Evolutionary conservation across 2,888 invertebrate species (phyloP).

Genomic region (Psylliodes chrysocephalus): DNA sequence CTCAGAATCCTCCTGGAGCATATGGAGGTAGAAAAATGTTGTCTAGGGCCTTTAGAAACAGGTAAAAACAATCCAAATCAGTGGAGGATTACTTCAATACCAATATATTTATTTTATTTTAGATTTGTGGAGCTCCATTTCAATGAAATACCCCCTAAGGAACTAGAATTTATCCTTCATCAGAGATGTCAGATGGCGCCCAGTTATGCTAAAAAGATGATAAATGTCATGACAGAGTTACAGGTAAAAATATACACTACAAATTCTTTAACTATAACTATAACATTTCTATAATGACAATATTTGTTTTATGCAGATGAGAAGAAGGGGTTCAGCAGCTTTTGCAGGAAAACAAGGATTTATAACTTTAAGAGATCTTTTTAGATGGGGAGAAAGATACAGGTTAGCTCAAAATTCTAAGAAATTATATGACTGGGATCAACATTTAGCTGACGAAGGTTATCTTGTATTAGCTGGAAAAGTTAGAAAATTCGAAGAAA

Average conservation of each 20-base stretch:
- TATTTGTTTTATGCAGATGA: conserved; percentile 65
- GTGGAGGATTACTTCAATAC: too few relatives aligned
- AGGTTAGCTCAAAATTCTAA: conserved; percentile 74
- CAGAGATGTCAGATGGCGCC: conserved; percentile 87
- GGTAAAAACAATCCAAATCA: conserved; percentile 14
- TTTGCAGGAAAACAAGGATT: conserved; percentile 93
- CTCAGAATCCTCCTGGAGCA: conserved; percentile 96
- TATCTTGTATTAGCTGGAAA: conserved; percentile 93
- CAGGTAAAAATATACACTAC: conserved; percentile 69
- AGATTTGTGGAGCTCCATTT: conserved; percentile 95
- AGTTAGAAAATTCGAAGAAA: conserved; percentile 87
- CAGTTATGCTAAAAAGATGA: conserved; percentile 90
- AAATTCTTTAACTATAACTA: too few relatives aligned
- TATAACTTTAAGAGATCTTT: conserved; percentile 94
- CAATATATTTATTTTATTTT: background rate
- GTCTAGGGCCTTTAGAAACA: conserved; percentile 94
- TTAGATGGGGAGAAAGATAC: conserved; percentile 97
- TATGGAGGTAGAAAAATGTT: conserved; percentile 97
- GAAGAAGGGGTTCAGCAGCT: conserved; percentile 85
- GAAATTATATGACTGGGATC: conserved; percentile 92
- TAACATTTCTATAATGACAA: too few relatives aligned
- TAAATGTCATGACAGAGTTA: conserved; percentile 89
- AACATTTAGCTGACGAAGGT: conserved; percentile 96
- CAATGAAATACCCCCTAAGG: conserved; percentile 89
- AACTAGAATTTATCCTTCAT: conserved; percentile 89